Evolutionary conservation across 1,140 invertebrate genomes (phyloP), one percentile per base, ranked within the genome.

Genomic region (Linepithema humile): DNA sequence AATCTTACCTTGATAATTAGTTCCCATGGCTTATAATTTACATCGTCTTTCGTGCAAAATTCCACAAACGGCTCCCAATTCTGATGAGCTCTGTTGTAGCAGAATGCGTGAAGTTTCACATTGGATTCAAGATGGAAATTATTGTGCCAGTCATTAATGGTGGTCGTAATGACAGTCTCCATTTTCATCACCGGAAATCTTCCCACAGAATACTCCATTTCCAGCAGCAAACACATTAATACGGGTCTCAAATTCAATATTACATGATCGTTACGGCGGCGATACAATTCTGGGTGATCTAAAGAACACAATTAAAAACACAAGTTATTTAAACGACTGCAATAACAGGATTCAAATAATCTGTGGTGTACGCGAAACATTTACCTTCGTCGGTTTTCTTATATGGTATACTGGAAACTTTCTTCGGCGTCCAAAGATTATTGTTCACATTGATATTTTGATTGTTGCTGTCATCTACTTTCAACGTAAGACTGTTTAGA

Each of bases 1-100:
- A n/a, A 48, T 82, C 78, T 85, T 90, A 97, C 95, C 92, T 96
- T 97, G 62, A 97, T 94, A n/a, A 95, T 92, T 9, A 97, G 92
- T 91, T 97, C 96, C 96, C 97, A 97, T 0, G 97, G 96, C 88
- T 96, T 94, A 88, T 97, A 97, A 3, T 95, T 92, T 78, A 96
- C 96, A 89, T 97, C 96, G 62, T 96, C 95, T 20, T 96, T 94
- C 40, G 96, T 95, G 9, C 96, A 95, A 1, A 97, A 96, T 88
- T 98, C 97, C 15, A 98, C 94, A 0, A 98, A 89, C 0, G 97
- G 97, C 90, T 98, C 97, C 97, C 97, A 98, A 23, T 95, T 95
- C 85, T 96, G 96, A 15, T 96, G 91, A 73, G 96, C 95, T 78
- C 97, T 96, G 92, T 98, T 97, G 88, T 96, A 98, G 91, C 96